Conservation (phyloP, 2,797 vertebrate genomes). For the Lophotriccus pileatus region DNA sequence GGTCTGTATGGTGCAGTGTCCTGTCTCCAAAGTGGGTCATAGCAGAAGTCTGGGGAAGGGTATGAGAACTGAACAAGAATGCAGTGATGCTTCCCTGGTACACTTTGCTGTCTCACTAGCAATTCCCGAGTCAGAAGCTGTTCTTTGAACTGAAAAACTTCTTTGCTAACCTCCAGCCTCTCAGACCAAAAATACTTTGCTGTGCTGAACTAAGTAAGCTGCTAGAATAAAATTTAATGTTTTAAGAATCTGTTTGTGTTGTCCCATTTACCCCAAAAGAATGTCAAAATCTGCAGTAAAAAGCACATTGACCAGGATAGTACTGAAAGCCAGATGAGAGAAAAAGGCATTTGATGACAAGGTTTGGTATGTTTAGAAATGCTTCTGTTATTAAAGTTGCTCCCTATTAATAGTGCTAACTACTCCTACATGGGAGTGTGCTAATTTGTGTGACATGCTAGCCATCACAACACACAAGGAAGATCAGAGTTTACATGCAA, state of each 20-base stretch:
- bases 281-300: neutral
- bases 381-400: constrained; percentile 5
- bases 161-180: neutral
- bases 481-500: neutral
- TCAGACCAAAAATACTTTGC: neutral
- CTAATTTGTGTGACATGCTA: neutral
- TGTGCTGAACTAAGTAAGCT: neutral
- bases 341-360: constrained; percentile 8
- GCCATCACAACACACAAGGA: neutral
- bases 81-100: neutral
- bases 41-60: neutral
- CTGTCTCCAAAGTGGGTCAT: neutral
- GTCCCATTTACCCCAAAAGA: neutral
- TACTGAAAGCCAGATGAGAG: neutral
- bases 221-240: neutral
- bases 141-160: neutral
- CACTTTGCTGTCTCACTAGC: neutral
- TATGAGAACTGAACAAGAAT: neutral
- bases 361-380: neutral
- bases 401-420: neutral
- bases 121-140: neutral
- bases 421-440: constrained; percentile 24
- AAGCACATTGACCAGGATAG: neutral
- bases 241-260: neutral
- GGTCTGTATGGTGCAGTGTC: neutral